Evolutionary conservation across 2,888 invertebrate species (phyloP), one percentile per base, ranked within the genome.

Genomic region (Zelleria hepariella): DNA sequence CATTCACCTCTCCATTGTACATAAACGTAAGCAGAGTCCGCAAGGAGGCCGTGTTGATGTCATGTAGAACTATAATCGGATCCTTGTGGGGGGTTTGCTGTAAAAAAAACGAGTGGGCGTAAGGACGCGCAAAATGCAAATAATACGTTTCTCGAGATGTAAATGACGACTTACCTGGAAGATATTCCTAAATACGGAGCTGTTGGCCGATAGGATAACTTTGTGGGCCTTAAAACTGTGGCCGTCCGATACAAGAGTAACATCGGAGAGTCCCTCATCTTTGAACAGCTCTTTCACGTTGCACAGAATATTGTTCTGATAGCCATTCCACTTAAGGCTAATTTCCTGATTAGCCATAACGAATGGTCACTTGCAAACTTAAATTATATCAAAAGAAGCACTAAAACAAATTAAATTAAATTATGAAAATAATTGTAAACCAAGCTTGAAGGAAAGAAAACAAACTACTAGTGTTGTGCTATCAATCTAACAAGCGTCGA

Each of bases 1-100:
- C 92, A 79, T 93, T 92, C 21, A 94, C 93, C 77, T 94, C 93
- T 5, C 94, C 94, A 71, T 93, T 92, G 73, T 94, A 94, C 90
- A 94, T 93, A 75, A 93, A 94, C 71, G 91, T 91, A 65, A 94
- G 82, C 57, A 93, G 74, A 26, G 92, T 91, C 68, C 91, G 90
- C 70, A 94, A 79, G 68, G 93, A 93, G 64, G 89, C 89, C 66
- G 91, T 91, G 73, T 92, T 91, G 68, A 93, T 92, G 83, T 93
- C 93, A 78, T 93, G 92, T 62, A 94, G 89, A 69, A 94, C 93
- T 83, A 94, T 92, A 77, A 94, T 93, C 67, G 93, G 93, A 88
- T 93, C 92, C 72, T 91, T 92, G 83, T 92, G 92, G 74, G 93
- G 93, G 88, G 93, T 93, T 78, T 92, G 92, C 93, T 93, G 79